Conservation (phyloP, 2,113 vertebrate genomes). For the Nothocercus julius region DNA sequence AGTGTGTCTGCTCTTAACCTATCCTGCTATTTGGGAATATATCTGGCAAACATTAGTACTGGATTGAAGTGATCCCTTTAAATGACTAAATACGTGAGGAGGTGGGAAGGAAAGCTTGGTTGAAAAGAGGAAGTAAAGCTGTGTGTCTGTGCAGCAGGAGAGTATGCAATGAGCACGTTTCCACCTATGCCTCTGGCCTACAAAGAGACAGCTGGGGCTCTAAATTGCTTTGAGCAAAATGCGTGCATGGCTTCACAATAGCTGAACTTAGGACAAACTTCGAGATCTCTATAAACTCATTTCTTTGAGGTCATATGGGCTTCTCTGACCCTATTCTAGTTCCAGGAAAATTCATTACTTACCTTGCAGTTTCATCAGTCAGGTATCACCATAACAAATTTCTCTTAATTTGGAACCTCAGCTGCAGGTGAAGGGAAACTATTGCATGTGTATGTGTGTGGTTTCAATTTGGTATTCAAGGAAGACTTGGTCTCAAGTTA, state of each 20-base stretch:
- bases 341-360: conserved; percentile 24
- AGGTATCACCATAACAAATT: not conserved
- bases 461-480: conserved; percentile 16
- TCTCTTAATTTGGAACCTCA: not conserved
- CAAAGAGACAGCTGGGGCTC: not conserved
- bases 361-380: not conserved
- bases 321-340: not conserved
- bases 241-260: not conserved
- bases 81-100: not conserved
- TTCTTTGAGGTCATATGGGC: not conserved
- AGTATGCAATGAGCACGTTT: fast-evolving
- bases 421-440: not conserved
- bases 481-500: conserved; percentile 11
- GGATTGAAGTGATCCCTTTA: not conserved
- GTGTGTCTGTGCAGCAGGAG: not conserved
- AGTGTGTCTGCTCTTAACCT: not conserved
- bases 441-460: not conserved
- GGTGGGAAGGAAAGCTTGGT: not conserved
- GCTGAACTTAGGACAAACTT: not conserved
- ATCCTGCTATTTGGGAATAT: not conserved
- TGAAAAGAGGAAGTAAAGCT: not conserved
- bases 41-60: not conserved
- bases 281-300: not conserved
- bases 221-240: not conserved
- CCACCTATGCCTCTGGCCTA: fast-evolving